These are phyloP conservation scores for Acanthosepion esculentum DNA, from an alignment of 2,888 invertebrate genomes.

Conservation along the genomic window DNA sequence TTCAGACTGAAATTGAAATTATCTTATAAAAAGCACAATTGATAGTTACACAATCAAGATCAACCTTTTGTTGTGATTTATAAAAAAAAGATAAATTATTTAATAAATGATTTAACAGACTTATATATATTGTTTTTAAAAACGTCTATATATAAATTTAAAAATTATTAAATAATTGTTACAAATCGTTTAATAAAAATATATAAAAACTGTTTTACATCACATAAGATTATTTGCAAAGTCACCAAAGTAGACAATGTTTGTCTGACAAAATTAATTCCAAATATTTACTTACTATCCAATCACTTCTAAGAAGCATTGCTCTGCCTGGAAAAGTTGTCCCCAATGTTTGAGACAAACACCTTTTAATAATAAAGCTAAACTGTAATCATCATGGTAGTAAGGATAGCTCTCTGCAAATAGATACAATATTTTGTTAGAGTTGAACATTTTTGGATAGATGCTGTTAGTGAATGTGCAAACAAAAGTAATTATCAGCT, in stretches of 20 bases:
- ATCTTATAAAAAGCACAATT: no score
- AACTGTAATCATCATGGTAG: conserved; percentile 77
- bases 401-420: conserved; percentile 61
- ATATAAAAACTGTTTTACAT: no score
- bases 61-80: no score
- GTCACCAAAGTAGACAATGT: neutral
- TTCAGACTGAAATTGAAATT: no score
- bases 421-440: neutral
- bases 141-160: no score
- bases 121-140: no score
- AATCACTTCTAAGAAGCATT: conserved; percentile 81
- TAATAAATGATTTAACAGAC: no score
- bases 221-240: no score
- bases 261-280: conserved; percentile 40
- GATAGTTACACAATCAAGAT: no score
- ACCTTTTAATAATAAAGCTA: conserved; percentile 87
- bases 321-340: conserved; percentile 85
- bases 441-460: neutral
- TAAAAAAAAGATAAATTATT: no score
- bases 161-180: no score
- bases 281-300: conserved; percentile 76
- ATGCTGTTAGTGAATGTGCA: neutral
- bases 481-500: neutral
- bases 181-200: no score
- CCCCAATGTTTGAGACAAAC: conserved; percentile 87